Percentiles rank a stretch among this genome's conserved stretches.
Conservation (phyloP, 1,140 invertebrate species). For the Heliconius nattereri region DNA sequence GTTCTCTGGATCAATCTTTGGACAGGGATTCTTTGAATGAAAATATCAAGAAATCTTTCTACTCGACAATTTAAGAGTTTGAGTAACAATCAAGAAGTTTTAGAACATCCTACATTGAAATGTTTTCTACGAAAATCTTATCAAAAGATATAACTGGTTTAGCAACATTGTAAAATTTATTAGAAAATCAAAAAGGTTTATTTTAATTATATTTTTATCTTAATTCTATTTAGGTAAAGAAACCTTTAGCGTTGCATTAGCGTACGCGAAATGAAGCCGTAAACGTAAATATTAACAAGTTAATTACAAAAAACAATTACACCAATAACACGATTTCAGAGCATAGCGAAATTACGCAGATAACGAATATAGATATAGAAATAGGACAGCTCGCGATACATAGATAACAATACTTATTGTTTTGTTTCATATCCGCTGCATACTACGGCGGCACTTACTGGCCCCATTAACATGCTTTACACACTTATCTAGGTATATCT, state of each 20-base stretch:
- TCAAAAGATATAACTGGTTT: too few species aligned
- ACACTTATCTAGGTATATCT: background rate
- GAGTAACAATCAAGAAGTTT: too few species aligned
- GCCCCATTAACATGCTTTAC: background rate
- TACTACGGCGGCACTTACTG: background rate
- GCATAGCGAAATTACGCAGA: conserved; percentile 44
- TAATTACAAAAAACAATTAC: conserved; percentile 64
- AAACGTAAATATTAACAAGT: conserved; percentile 49
- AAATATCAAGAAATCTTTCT: too few species aligned
- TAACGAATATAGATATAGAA: conserved; percentile 43
- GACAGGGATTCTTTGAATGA: too few species aligned
- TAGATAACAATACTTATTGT: conserved; percentile 40
- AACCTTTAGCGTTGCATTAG: background rate
- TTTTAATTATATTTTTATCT: background rate
- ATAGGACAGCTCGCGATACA: conserved; percentile 42
- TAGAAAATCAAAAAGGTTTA: too few species aligned
- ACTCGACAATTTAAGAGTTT: too few species aligned
- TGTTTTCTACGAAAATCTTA: too few species aligned
- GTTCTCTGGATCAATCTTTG: too few species aligned
- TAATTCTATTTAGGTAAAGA: background rate
- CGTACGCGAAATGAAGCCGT: conserved; percentile 23
- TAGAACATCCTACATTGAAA: too few species aligned
- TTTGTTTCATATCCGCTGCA: conserved; percentile 7
- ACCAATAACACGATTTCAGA: conserved; percentile 40
- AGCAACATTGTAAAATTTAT: too few species aligned